Percentiles rank a stretch among this genome's conserved stretches.
Evolutionary conservation across 2,888 invertebrate genomes (phyloP).

Genomic region (Ornithoptera alexandrae): DNA sequence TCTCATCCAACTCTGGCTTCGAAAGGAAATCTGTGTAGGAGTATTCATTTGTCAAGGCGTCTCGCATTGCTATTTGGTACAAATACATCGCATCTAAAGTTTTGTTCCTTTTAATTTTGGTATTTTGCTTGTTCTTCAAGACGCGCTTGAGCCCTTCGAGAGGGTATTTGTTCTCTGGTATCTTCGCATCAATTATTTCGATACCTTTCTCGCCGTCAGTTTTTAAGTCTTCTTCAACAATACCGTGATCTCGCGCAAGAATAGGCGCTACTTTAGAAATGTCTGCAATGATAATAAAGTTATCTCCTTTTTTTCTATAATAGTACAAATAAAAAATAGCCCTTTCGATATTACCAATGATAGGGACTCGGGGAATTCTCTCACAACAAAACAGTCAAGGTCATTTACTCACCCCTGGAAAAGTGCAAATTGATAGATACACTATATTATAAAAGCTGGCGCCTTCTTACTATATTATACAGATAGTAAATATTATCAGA

Average conservation of each 20-base stretch:
- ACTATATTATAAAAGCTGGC: too few species aligned
- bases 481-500: too few species aligned
- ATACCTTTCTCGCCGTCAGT: slow-evolving; percentile 59
- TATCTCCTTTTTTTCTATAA: slow-evolving; percentile 1
- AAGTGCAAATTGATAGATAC: too few species aligned
- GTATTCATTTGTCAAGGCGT: slow-evolving; percentile 43
- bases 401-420: too few species aligned
- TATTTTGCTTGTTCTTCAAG: slow-evolving; percentile 48
- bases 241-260: slow-evolving; percentile 50
- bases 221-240: slow-evolving; percentile 49
- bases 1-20: slow-evolving; percentile 55
- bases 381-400: too few species aligned
- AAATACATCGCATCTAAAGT: slow-evolving; percentile 55
- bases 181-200: slow-evolving; percentile 64
- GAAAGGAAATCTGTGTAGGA: slow-evolving; percentile 52
- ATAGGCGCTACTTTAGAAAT: slow-evolving; percentile 40
- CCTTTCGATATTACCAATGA: too few species aligned
- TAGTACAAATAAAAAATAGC: too few species aligned
- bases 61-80: slow-evolving; percentile 60
- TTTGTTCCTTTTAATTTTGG: slow-evolving; percentile 44
- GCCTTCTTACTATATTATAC: too few species aligned
- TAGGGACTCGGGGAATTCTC: too few species aligned
- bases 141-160: slow-evolving; percentile 60
- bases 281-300: background rate
- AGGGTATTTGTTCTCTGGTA: slow-evolving; percentile 59